phyloP scores from a whole-genome alignment of 2,888 invertebrate genomes.

The Thalpophila matura region DNA sequence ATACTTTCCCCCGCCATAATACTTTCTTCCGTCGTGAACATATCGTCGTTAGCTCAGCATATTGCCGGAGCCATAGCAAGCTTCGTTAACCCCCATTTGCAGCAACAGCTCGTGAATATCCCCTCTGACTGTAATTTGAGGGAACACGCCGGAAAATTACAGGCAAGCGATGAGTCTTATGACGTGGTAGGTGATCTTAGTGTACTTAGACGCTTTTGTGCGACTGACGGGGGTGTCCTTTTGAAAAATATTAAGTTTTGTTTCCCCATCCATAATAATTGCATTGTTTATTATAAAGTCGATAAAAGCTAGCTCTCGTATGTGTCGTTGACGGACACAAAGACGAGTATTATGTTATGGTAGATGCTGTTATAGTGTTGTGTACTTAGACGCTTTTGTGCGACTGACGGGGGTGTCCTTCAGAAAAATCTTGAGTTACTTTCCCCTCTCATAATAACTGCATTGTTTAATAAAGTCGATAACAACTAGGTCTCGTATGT shows the following conservation, averaged over 20 bases:
- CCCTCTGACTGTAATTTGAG: constrained; percentile 63
- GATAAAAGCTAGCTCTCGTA: no score
- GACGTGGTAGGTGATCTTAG: constrained; percentile 32
- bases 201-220: background rate
- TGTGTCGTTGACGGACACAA: no score
- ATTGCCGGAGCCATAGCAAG: constrained; percentile 26
- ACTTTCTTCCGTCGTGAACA: background rate
- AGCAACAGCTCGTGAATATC: constrained; percentile 63
- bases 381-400: no score
- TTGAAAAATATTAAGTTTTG: no score
- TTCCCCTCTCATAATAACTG: background rate
- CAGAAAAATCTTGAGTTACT: no score
- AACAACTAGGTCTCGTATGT: background rate
- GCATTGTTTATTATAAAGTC: no score
- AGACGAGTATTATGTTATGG: no score
- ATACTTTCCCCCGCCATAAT: background rate
- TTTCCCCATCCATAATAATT: no score
- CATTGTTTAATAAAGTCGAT: background rate
- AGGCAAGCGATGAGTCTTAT: constrained; percentile 48
- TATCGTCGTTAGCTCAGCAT: constrained; percentile 31
- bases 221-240: background rate
- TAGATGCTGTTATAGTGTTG: no score
- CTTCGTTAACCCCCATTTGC: constrained; percentile 63
- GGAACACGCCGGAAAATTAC: constrained; percentile 69
- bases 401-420: no score